Conservation (phyloP, 2,888 invertebrate genomes). For the Erpobdella octoculata region DNA sequence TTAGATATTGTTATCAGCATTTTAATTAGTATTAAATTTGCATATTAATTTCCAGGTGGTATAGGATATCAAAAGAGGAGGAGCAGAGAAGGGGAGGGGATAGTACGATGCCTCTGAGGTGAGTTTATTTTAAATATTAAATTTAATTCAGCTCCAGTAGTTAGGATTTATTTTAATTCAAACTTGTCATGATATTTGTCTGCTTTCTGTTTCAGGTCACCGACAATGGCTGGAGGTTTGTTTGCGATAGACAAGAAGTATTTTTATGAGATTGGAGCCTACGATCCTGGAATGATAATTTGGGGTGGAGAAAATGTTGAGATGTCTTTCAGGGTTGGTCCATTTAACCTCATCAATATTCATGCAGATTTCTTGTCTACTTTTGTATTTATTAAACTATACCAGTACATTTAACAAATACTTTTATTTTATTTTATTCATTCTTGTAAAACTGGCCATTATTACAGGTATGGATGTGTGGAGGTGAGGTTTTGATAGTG, state of each 20-base stretch:
- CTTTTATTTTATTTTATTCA: neutral
- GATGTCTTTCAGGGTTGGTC: slow-evolving; percentile 76
- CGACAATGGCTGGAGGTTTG: slow-evolving; percentile 96
- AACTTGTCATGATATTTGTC: too few species aligned
- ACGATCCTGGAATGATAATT: slow-evolving; percentile 97
- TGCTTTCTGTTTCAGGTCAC: slow-evolving; percentile 58
- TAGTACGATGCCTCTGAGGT: slow-evolving; percentile 76
- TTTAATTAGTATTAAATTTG: too few species aligned
- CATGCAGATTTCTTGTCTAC: neutral
- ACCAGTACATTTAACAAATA: too few species aligned
- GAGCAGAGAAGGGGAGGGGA: slow-evolving; percentile 87
- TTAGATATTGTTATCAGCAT: neutral
- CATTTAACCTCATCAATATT: neutral
- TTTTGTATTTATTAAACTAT: neutral
- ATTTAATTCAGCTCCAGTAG: too few species aligned
- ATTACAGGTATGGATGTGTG: slow-evolving; percentile 52
- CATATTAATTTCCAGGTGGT: slow-evolving; percentile 67
- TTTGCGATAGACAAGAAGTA: slow-evolving; percentile 89
- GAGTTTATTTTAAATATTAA: slow-evolving; percentile 6
- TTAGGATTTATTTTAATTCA: too few species aligned
- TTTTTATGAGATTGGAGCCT: slow-evolving; percentile 88
- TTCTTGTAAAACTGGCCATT: neutral
- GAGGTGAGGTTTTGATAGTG: slow-evolving; percentile 49
- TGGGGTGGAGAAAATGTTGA: slow-evolving; percentile 99
- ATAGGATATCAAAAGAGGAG: slow-evolving; percentile 92